Evolutionary conservation across 1,140 invertebrate genomes (phyloP).

Genomic region (Lordiphosa clarofinis): DNA sequence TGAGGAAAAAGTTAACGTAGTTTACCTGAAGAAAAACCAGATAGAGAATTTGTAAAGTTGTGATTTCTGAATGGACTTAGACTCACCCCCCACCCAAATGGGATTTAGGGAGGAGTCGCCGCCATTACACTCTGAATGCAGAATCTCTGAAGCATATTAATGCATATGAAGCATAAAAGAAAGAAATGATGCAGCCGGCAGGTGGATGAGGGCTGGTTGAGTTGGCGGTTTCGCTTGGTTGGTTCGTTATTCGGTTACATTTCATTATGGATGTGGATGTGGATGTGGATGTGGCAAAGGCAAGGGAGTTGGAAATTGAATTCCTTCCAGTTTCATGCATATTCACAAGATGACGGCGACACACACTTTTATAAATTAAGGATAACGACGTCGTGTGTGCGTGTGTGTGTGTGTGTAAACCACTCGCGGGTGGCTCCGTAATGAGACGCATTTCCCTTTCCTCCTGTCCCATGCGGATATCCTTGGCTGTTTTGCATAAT

Average conservation of each 20-base stretch:
- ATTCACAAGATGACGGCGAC: constrained; percentile 65
- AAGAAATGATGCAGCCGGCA: constrained; percentile 21
- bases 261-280: constrained; percentile 60
- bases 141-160: constrained; percentile 64
- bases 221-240: constrained; percentile 52
- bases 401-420: constrained; percentile 5
- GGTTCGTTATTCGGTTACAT: constrained; percentile 76
- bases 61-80: too few relatives aligned
- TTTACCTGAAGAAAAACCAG: too few relatives aligned
- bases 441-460: constrained; percentile 53
- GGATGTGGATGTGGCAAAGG: too few relatives aligned
- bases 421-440: constrained; percentile 41
- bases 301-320: constrained; percentile 62
- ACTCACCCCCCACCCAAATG: too few relatives aligned
- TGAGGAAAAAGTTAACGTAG: too few relatives aligned
- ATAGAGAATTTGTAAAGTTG: too few relatives aligned
- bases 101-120: too few relatives aligned
- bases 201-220: not conserved
- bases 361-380: constrained; percentile 76
- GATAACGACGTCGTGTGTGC: constrained; percentile 53
- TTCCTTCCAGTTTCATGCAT: constrained; percentile 71
- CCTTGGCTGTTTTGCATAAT: constrained; percentile 59
- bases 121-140: not conserved
- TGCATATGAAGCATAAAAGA: constrained; percentile 44
- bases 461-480: constrained; percentile 17